Conservation (phyloP, 2,888 invertebrate species). For the Elmis aenea region DNA sequence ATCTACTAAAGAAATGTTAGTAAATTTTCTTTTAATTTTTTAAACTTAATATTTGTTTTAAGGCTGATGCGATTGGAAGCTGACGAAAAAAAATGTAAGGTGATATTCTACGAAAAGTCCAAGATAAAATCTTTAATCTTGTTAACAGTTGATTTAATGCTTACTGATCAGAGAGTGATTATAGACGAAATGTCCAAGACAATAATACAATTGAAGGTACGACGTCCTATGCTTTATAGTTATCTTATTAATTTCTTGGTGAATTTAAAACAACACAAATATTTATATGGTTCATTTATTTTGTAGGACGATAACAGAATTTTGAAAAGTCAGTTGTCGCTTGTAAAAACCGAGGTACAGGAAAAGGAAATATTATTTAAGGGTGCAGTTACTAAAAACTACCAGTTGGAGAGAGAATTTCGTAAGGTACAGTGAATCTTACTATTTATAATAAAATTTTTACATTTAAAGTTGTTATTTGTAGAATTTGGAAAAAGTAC, state of each 20-base stretch:
- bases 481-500: constrained; percentile 22
- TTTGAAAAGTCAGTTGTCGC: constrained; percentile 31
- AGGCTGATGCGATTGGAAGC: constrained; percentile 37
- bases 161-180: constrained; percentile 41
- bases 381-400: constrained; percentile 22
- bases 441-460: too few relatives aligned
- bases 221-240: too few relatives aligned
- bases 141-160: constrained; percentile 36
- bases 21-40: constrained; percentile 1
- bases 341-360: constrained; percentile 25
- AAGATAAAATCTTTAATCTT: constrained; percentile 42
- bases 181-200: constrained; percentile 39
- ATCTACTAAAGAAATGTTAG: constrained; percentile 27
- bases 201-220: constrained; percentile 33
- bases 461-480: too few relatives aligned
- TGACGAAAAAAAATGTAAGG: constrained; percentile 29
- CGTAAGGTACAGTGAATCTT: constrained; percentile 27
- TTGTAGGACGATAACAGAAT: constrained; percentile 30
- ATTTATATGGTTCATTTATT: constrained; percentile 1
- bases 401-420: constrained; percentile 28
- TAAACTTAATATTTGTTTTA: constrained; percentile 12
- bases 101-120: constrained; percentile 41
- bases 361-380: constrained; percentile 32
- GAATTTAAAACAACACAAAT: too few relatives aligned
- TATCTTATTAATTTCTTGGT: too few relatives aligned